A percentile compares a stretch with the other conserved stretches of the same genome.
Conservation (phyloP, 2,113 vertebrate genomes). For the Dicerorhinus sumatrensis region DNA sequence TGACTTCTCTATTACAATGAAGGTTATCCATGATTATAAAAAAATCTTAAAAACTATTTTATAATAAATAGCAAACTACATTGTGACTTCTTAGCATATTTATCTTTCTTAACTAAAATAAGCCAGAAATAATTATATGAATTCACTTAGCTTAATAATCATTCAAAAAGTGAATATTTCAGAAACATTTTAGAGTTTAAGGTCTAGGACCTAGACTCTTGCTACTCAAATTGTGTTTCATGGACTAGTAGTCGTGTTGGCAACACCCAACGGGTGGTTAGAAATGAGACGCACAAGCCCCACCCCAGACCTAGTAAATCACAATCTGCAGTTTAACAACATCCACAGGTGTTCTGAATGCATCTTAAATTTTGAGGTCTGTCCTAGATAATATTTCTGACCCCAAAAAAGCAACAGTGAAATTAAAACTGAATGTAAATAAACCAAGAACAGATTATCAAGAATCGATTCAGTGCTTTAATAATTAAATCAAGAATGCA, state of each 20-base stretch:
- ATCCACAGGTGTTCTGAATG: background rate
- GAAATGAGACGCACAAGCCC: background rate
- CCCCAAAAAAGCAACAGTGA: background rate
- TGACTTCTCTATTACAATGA: background rate
- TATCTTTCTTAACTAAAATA: slow-evolving; percentile 54
- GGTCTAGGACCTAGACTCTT: background rate
- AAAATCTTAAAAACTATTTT: background rate
- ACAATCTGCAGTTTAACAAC: slow-evolving; percentile 29
- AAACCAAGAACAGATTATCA: background rate
- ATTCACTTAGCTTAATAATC: background rate
- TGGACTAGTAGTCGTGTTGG: background rate
- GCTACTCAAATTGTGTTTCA: background rate
- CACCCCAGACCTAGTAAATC: background rate
- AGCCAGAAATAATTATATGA: slow-evolving; percentile 6
- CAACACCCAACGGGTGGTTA: background rate
- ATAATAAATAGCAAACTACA: slow-evolving; percentile 21
- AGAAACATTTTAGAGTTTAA: slow-evolving; percentile 39
- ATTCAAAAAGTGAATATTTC: slow-evolving; percentile 19
- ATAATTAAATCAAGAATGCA: background rate
- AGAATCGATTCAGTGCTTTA: background rate
- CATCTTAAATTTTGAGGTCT: background rate
- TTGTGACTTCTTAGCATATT: slow-evolving; percentile 9
- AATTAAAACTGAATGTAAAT: slow-evolving; percentile 54
- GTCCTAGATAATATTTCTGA: background rate
- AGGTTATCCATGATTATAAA: background rate